Evolutionary conservation across 1,140 invertebrate species (phyloP).

Genomic region (Ips typographus): DNA sequence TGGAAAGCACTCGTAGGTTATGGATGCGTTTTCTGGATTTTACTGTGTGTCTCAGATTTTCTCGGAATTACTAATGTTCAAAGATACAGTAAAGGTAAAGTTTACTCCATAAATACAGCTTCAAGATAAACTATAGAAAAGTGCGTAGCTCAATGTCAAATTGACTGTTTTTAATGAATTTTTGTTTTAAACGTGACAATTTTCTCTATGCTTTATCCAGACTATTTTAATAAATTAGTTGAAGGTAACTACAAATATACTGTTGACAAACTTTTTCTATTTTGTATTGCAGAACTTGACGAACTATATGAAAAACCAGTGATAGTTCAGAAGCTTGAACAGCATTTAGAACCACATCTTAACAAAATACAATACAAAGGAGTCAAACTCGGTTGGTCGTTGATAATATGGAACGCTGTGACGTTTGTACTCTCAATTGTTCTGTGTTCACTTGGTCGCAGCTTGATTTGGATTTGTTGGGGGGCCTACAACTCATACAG

Average conservation of each 20-base stretch:
- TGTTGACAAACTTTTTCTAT: slow-evolving; percentile 6
- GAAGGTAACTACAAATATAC: slow-evolving; percentile 3
- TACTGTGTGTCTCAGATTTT: slow-evolving; percentile 38
- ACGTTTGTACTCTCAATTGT: slow-evolving; percentile 30
- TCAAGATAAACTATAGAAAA: too few species aligned
- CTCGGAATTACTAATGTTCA: slow-evolving; percentile 26
- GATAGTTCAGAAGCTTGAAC: slow-evolving; percentile 17
- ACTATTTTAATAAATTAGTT: slow-evolving; percentile 14
- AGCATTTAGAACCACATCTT: slow-evolving; percentile 6
- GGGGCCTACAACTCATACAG: slow-evolving; percentile 6
- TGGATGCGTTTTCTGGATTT: slow-evolving; percentile 39
- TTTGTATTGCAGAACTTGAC: slow-evolving; percentile 10
- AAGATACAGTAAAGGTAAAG: slow-evolving; percentile 24
- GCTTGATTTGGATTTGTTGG: slow-evolving; percentile 6
- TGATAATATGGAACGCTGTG: slow-evolving; percentile 28
- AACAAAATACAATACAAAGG: slow-evolving; percentile 11
- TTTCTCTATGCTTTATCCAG: slow-evolving; percentile 6
- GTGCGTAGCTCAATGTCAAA: too few species aligned
- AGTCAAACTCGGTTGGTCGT: slow-evolving; percentile 24
- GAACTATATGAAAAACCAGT: slow-evolving; percentile 24
- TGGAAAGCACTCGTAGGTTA: slow-evolving; percentile 40
- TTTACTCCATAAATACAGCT: neutral
- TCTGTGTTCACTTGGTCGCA: slow-evolving; percentile 16
- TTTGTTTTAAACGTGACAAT: neutral
- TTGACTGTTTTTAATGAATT: neutral